phyloP scores from a whole-genome alignment of 2,797 vertebrate species.

The Hafferia zeledoni region DNA sequence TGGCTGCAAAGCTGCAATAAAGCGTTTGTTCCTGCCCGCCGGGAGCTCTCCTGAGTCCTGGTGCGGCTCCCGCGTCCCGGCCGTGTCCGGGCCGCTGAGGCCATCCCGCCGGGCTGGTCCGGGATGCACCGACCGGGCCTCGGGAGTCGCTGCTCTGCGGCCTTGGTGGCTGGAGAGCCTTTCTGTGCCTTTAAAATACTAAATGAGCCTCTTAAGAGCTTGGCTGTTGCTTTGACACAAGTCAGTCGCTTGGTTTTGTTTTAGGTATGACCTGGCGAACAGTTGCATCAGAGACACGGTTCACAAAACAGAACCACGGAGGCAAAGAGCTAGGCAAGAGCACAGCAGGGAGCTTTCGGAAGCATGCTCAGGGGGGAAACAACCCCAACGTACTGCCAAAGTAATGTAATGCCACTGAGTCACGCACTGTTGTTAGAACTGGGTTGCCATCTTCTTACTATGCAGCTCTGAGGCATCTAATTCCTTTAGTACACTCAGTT shows the following conservation, averaged over 20 bases:
- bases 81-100: accelerated
- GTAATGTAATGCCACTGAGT: background rate
- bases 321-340: background rate
- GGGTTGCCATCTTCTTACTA: accelerated
- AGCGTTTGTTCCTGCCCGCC: too few relatives aligned
- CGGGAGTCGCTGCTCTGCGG: accelerated
- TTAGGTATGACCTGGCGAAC: accelerated
- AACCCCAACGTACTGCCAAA: accelerated
- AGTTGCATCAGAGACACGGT: background rate
- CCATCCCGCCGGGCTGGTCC: too few relatives aligned
- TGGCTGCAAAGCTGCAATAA: background rate
- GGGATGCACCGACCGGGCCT: too few relatives aligned
- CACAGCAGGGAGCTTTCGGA: background rate
- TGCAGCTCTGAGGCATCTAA: background rate
- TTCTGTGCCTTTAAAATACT: background rate
- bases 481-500: background rate
- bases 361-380: accelerated
- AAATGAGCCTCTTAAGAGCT: accelerated
- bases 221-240: background rate
- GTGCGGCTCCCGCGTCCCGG: accelerated
- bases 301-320: background rate
- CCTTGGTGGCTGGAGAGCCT: background rate
- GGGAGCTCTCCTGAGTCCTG: background rate
- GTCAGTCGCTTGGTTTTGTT: background rate
- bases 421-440: background rate